phyloP scores from a whole-genome alignment of 2,888 invertebrate genomes.

The Chrysolina oricalcia region DNA sequence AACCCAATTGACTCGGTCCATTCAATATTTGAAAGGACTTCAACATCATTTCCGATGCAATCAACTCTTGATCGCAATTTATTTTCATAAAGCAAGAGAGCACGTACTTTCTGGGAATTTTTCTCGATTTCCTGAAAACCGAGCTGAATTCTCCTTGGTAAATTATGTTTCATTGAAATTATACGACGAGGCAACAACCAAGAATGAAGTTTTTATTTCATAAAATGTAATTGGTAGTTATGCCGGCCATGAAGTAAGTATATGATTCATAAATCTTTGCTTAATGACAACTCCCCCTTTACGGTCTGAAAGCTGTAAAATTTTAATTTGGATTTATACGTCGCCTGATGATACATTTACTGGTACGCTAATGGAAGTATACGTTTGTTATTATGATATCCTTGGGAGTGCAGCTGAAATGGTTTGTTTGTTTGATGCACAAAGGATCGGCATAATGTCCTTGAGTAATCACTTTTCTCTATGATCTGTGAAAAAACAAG shows the following conservation, averaged over 20 bases:
- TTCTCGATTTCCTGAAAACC: slow-evolving; percentile 17
- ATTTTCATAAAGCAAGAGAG: slow-evolving; percentile 25
- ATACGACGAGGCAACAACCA: slow-evolving; percentile 20
- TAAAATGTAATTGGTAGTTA: slow-evolving; percentile 33
- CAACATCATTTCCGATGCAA: slow-evolving; percentile 40
- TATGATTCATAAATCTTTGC: slow-evolving; percentile 30
- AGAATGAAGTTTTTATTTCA: neutral
- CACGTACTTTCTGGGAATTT: slow-evolving; percentile 28
- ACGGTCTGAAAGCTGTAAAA: slow-evolving; percentile 21
- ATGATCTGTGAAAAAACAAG: no score
- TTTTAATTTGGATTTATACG: slow-evolving; percentile 27
- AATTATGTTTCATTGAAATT: slow-evolving; percentile 30
- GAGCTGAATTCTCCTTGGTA: neutral
- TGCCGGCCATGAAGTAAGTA: slow-evolving; percentile 28
- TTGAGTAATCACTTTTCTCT: neutral
- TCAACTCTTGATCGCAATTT: slow-evolving; percentile 31
- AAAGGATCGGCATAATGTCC: neutral
- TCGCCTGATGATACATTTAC: slow-evolving; percentile 3
- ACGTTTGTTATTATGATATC: slow-evolving; percentile 5
- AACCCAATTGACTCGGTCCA: slow-evolving; percentile 17
- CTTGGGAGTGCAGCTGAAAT: neutral
- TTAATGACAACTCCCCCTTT: slow-evolving; percentile 16
- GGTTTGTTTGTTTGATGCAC: no score
- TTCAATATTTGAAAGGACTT: slow-evolving; percentile 38
- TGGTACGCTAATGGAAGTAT: neutral